Base-by-base conservation (phyloP, 2,113 vertebrate genomes). In the Macquaria australasica region DNA sequence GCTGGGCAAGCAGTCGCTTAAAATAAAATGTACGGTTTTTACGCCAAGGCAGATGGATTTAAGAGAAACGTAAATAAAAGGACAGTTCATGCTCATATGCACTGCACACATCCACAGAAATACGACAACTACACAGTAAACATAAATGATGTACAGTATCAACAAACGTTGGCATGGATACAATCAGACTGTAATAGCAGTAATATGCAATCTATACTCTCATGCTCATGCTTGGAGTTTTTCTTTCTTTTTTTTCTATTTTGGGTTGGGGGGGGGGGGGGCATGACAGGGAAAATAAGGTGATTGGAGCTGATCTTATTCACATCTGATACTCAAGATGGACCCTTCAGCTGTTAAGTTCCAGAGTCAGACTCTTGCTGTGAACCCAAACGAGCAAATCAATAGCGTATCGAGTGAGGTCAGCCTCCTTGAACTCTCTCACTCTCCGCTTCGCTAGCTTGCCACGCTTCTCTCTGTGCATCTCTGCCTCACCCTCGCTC, bases 321-420 rank as follows among this genome's bases (percentile, higher is more conserved):
- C 87, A 89, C 71, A 85, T 81, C 72, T 86, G 85, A 74, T 82
- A 43, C 79, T 92, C 83, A 83, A 88, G 88, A 93, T 73, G 84
- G 81, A 94, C 90, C 89, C 89, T 89, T 95, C 79, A 90, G 88
- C 87, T 89, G 84, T 85, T 87, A 73, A 84, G 87, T 89, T 88
- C 86, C 89, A 85, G 86, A 86, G 89, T 89, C 90, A 93, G 87
- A 83, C 87, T 87, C 88, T 79, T 9, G 83, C 92, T 91, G 91
- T 86, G 91, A 93, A 93, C 88, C 87, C 77, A 93, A 93, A 93
- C 80, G 87, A 89, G 90, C 79, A 91, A 92, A 95, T 95, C 93
- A 86, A 95, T 94, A 93, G 70, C n/a, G 73, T 67, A 94, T 92
- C 88, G 92, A 93, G 84, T 87, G 84, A 91, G 92, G 94, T 94